Evolutionary conservation across 2,113 vertebrate genomes (phyloP), one percentile per base, ranked within the genome.

Genomic region (Sakesphorus luctuosus): DNA sequence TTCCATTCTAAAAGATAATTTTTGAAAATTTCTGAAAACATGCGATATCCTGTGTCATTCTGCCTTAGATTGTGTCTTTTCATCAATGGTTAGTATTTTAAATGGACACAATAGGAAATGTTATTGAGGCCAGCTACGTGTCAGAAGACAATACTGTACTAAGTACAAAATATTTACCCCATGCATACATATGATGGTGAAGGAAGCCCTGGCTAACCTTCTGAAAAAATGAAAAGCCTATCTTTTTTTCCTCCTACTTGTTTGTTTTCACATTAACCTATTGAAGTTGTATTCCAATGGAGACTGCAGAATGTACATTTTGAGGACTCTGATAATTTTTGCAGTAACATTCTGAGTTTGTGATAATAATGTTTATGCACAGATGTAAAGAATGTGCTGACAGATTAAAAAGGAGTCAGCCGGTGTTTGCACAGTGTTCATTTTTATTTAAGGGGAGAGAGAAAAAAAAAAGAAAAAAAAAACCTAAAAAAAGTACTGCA

Each of bases 351-450:
- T 97, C 96, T 92, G 95, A 97, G 96, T 97, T 92, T 95, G 94
- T 96, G 96, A 97, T 98, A 97, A 98, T 97, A 98, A 97, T 95
- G 84, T 97, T 98, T 98, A 97, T 98, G 96, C 95, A 88, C 68
- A 94, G 96, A 97, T 98, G 97, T 97, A 97, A 98, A 97, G 97
- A 97, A 98, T 97, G 94, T 97, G 97, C 97, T 98, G 98, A 98
- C 97, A 97, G 96, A 97, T 97, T 95, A 96, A 97, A 98, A 97
- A 97, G 94, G 84, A 97, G 95, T 96, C 90, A 89, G 96, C 21
- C 36, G 18, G 78, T 72, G 94, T 96, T 96, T 97, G 96, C 87
- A 93, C 50, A 68, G 65, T 36, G 31, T 84, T 97, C 89, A 80
- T 94, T 97, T 97, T 94, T 97, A 94, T 97, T 97, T 94, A 93